Evolutionary conservation across 2,113 vertebrate genomes (phyloP), one percentile per base, ranked within the genome.

Genomic region (rat (Rattus norvegicus)): DNA sequence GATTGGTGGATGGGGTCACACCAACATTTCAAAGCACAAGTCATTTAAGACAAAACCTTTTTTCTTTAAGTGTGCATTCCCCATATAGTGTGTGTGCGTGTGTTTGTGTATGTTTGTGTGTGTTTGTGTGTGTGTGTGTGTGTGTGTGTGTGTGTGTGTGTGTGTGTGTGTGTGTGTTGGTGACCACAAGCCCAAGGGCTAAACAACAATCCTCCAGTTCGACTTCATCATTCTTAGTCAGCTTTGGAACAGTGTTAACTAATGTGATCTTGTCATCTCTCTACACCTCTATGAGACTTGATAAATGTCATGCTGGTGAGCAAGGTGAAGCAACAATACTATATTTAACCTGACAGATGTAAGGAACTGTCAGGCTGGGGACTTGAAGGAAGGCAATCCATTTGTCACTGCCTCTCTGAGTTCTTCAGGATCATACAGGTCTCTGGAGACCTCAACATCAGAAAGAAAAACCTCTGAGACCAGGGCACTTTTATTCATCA

Each of bases 261-360:
- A 95, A 96, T 33, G 84, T 52, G n/a, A 63, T 85, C 76, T 89
- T 91, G 72, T 83, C 88, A 93, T 83, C 88, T 92, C 65, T 20
- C 49, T n/a, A 90, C 11, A 8, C 59, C 69, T 56, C 43, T 81
- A 67, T 73, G 65, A 92, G 2, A 89, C 84, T 92, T 95, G 85
- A 91, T 70, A 91, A 95, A 92, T 91, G 92, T 85, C 76, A 83
- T 52, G 1, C 47, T 22, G 4, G 47, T 81, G 83, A 81, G n/a
- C 83, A 72, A 97, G 85, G 88, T 39, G 72, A 95, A 79, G 86
- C 88, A 84, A 83, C 10, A 0, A 10, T 56, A 85, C 93, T 93
- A 22, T 85, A 93, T 94, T 96, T 97, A 96, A 95, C 5, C 0
- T 79, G 89, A 94, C 86, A 92, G 83, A 80, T 95, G 76, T 49